These are phyloP conservation scores for Chlorodrepanis virens DNA, from an alignment of 2,113 vertebrate species.

Conservation along the genomic window DNA sequence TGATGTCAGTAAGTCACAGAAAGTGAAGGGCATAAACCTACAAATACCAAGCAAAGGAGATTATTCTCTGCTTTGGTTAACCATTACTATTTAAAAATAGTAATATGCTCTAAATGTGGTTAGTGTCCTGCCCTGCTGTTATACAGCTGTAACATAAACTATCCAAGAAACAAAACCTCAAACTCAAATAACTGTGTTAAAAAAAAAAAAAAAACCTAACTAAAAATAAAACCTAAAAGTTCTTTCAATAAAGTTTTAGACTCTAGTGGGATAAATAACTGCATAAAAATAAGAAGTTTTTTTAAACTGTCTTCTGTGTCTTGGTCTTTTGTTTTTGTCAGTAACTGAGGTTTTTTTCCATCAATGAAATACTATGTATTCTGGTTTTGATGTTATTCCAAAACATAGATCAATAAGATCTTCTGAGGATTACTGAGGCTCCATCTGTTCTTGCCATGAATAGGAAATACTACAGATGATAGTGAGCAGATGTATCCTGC, in stretches of 20 bases:
- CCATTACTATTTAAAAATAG: not conserved
- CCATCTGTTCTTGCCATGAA: slow-evolving; percentile 41
- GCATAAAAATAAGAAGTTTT: not conserved
- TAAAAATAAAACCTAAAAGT: not conserved
- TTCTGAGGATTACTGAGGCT: slow-evolving; percentile 34
- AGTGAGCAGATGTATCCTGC: not conserved
- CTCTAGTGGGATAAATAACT: not conserved
- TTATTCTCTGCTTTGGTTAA: not conserved
- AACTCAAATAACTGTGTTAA: not conserved
- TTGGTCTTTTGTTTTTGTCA: not conserved
- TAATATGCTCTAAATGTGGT: not conserved
- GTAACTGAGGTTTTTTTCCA: not conserved
- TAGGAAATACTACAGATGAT: slow-evolving; percentile 15
- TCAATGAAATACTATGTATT: not conserved
- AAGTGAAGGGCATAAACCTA: not conserved
- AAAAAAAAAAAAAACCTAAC: not conserved
- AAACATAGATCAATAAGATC: slow-evolving; percentile 32
- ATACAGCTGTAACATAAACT: not conserved
- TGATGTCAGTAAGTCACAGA: not conserved
- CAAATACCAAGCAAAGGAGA: not conserved
- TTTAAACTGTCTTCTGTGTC: not conserved
- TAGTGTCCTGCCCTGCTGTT: not conserved
- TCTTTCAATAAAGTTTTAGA: not conserved
- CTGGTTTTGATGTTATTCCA: slow-evolving; percentile 34
- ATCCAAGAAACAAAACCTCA: not conserved